Evolutionary conservation across 2,113 vertebrate genomes (phyloP), one percentile per base, ranked within the genome.

Genomic region (Cottus gobio): DNA sequence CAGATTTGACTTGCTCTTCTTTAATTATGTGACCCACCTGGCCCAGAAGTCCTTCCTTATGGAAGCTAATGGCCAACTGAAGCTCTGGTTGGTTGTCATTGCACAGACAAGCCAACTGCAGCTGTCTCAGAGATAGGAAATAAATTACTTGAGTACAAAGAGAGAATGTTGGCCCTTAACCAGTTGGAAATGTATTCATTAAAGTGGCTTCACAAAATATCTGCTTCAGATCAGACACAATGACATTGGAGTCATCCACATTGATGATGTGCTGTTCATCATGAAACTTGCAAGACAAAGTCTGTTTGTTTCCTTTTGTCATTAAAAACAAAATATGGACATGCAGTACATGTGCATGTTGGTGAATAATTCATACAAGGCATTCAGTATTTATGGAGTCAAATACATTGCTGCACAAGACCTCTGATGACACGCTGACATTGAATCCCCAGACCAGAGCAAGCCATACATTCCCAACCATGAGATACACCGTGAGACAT

Each of bases 51-150:
- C 90, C 84, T 85, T 65, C 34, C 80, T 88, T 68, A 65, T 78
- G 70, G 85, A 84, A 82, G 80, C 87, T 94, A 94, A 94, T 94
- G 90, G 89, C 82, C 93, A 91, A 81, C 89, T 90, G 89, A 80
- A 86, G 89, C 77, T 82, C 44, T 48, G 71, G 65, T 79, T 75
- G 79, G 67, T 82, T 84, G 91, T 89, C 86, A 86, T 89, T 80
- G 87, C 79, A 79, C 69, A 79, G 87, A 82, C 60, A 20, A 74
- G 82, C 73, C 72, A 62, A 75, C 60, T 42, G 77, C 37, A 79
- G 78, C 91, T 87, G 90, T 91, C 92, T 85, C 34, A 5, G 62
- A 57, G 70, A 86, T 66, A 58, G 58, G 67, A 31, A 83, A 76
- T 69, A 88, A 85, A 84, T 68, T 71, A 69, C 70, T 58, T 48